phyloP scores from a whole-genome alignment of 2,888 invertebrate genomes.

The Cantharis flavilabris region DNA sequence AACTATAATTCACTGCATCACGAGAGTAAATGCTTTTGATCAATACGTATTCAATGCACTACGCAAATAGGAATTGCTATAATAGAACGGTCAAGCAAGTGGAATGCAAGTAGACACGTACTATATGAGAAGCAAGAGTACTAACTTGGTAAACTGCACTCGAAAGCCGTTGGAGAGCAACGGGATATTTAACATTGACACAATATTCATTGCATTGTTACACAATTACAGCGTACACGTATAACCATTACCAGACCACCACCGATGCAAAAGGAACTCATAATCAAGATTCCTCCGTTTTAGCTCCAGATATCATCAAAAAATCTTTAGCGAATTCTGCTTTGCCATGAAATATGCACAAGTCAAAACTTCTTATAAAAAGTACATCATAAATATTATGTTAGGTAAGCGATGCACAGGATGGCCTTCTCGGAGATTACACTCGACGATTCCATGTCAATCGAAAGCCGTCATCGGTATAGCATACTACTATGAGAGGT shows the following conservation, averaged over 20 bases:
- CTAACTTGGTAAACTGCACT: slow-evolving; percentile 43
- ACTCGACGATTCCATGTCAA: slow-evolving; percentile 29
- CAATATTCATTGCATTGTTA: slow-evolving; percentile 46
- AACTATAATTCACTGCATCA: slow-evolving; percentile 57
- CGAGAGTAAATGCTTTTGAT: slow-evolving; percentile 55
- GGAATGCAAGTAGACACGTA: slow-evolving; percentile 20
- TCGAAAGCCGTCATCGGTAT: slow-evolving; percentile 27
- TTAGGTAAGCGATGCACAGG: slow-evolving; percentile 22
- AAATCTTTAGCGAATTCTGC: neutral
- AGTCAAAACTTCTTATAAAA: slow-evolving; percentile 29
- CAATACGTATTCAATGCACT: slow-evolving; percentile 57
- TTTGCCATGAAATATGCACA: slow-evolving; percentile 17
- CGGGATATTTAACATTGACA: slow-evolving; percentile 47
- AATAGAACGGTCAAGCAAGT: slow-evolving; percentile 44
- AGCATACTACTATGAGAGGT: slow-evolving; percentile 32
- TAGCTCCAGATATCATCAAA: neutral
- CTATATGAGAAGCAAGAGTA: slow-evolving; percentile 29
- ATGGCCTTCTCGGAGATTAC: slow-evolving; percentile 23
- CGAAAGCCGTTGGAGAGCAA: slow-evolving; percentile 45
- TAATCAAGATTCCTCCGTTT: neutral
- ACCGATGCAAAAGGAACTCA: neutral
- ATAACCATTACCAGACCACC: slow-evolving; percentile 43
- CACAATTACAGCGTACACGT: slow-evolving; percentile 49
- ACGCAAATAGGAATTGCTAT: slow-evolving; percentile 53
- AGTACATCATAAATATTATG: slow-evolving; percentile 27